Conservation (phyloP, 1,140 invertebrate genomes). For the Phthorimaea operculella region DNA sequence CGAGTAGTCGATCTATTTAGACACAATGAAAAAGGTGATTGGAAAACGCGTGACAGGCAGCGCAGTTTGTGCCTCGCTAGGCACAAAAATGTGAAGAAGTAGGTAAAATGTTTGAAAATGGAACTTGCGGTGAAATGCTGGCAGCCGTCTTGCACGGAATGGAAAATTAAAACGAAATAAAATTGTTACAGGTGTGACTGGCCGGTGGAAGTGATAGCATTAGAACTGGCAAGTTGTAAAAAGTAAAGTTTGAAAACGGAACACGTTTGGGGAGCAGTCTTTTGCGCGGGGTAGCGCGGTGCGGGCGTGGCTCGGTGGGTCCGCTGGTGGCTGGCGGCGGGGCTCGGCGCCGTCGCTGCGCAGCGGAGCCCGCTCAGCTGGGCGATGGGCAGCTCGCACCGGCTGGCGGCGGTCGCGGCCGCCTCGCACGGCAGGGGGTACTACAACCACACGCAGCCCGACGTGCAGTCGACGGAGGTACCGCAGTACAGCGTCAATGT, state of each 20-base stretch:
- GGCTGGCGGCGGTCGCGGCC: conserved; percentile 54
- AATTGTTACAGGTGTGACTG: no score
- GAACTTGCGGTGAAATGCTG: no score
- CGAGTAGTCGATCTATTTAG: no score
- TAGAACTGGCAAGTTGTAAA: background rate
- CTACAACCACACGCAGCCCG: conserved; percentile 47
- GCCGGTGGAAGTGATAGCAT: no score
- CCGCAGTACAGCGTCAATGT: conserved; percentile 52
- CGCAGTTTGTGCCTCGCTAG: no score
- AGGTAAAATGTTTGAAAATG: no score
- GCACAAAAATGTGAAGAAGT: no score
- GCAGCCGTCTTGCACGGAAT: no score
- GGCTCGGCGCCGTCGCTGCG: conserved; percentile 35
- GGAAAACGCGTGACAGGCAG: no score
- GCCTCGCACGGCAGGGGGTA: conserved; percentile 49
- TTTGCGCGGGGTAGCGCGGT: conserved; percentile 40
- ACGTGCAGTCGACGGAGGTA: conserved; percentile 32
- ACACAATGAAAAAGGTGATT: no score
- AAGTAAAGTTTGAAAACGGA: conserved; percentile 8
- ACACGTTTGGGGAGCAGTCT: conserved; percentile 28
- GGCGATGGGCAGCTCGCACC: conserved; percentile 61
- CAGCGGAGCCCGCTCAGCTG: conserved; percentile 61
- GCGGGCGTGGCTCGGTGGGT: conserved; percentile 49
- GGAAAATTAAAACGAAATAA: no score
- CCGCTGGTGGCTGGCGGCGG: conserved; percentile 47